Evolutionary conservation across 2,113 vertebrate species (phyloP).

Genomic region (Megaceryle maxima): DNA sequence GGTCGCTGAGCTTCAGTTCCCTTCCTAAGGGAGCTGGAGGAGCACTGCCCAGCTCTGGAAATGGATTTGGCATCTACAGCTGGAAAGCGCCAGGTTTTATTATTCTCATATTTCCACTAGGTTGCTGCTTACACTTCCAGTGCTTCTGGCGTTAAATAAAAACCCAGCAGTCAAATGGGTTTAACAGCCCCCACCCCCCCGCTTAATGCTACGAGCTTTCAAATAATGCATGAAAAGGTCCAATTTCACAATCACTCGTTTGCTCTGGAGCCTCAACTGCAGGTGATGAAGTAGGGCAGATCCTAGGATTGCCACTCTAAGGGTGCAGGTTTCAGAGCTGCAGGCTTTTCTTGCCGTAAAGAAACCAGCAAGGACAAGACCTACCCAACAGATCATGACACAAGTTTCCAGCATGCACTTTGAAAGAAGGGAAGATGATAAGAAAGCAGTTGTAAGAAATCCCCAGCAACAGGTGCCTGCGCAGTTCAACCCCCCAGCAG

Average conservation of each 20-base stretch:
- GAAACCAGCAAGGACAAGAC: not conserved
- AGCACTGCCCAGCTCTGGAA: conserved; percentile 28
- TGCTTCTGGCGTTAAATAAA: conserved; percentile 24
- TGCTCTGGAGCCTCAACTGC: not conserved
- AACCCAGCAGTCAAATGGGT: not conserved
- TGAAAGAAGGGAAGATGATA: not conserved
- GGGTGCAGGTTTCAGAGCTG: not conserved
- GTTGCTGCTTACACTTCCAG: conserved; percentile 7
- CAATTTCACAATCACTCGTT: not conserved
- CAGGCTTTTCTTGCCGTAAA: not conserved
- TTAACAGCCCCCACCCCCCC: not conserved
- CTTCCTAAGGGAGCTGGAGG: conserved; percentile 29
- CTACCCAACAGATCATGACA: not conserved
- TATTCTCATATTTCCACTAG: conserved; percentile 46
- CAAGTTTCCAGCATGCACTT: not conserved
- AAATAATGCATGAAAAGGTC: not conserved
- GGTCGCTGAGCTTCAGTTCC: conserved; percentile 49
- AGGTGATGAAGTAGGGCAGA: not conserved
- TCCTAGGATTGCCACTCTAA: not conserved
- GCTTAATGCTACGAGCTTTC: not conserved
- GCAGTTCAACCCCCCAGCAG: not conserved
- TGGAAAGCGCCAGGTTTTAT: conserved; percentile 56
- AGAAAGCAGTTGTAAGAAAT: not conserved
- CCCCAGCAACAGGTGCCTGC: not conserved
- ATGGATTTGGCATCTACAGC: conserved; percentile 61